A percentile compares a stretch with the other conserved stretches of the same genome.
These are phyloP conservation scores for Pseudonaja textilis DNA, from an alignment of 2,113 vertebrate genomes.

Conservation along the genomic window DNA sequence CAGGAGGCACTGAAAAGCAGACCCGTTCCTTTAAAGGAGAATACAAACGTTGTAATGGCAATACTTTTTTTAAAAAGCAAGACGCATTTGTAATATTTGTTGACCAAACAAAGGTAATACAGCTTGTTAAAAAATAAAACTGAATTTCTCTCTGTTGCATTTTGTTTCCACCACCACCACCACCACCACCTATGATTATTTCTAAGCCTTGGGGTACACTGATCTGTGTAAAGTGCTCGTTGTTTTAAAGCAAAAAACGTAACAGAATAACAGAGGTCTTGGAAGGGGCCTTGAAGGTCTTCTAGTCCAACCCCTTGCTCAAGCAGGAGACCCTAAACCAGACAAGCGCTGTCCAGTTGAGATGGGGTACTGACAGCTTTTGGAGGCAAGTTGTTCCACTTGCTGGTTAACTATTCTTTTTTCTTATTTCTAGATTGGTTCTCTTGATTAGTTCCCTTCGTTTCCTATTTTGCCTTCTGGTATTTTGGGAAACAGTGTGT, in stretches of 20 bases:
- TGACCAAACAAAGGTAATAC: conserved; percentile 64
- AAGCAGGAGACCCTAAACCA: neutral
- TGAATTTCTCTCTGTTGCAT: conserved; percentile 60
- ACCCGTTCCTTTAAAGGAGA: conserved; percentile 45
- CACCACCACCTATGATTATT: neutral
- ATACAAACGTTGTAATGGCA: conserved; percentile 68
- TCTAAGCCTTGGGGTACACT: neutral
- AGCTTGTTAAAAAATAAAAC: conserved; percentile 78
- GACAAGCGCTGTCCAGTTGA: neutral
- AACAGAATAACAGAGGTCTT: neutral
- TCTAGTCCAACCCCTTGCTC: neutral
- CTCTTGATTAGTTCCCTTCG: too few relatives aligned
- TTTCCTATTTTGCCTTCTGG: too few relatives aligned
- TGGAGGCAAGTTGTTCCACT: neutral
- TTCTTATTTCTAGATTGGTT: too few relatives aligned
- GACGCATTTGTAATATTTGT: conserved; percentile 78
- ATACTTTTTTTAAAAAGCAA: conserved; percentile 77
- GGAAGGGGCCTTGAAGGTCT: neutral
- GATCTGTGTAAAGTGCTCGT: neutral
- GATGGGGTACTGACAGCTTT: neutral
- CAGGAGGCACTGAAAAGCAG: conserved; percentile 36
- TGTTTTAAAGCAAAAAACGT: neutral
- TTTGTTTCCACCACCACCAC: neutral
- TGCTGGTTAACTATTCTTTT: neutral
- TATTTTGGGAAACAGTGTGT: too few relatives aligned